Conservation (phyloP, 2,888 invertebrate genomes). For the Amblyjoppa fuscipennis region DNA sequence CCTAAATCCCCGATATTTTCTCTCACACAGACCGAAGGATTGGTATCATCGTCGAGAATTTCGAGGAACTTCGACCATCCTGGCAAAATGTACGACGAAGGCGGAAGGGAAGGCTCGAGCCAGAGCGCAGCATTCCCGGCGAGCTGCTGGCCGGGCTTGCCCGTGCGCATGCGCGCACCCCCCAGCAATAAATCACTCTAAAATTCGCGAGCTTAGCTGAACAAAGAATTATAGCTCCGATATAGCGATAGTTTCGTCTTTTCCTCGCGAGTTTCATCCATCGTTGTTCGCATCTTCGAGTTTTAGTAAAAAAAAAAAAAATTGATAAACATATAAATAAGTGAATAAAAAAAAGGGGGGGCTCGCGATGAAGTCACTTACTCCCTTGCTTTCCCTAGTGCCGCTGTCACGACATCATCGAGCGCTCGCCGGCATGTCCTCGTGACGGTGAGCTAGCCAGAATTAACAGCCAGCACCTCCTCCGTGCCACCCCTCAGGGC, state of each 20-base stretch:
- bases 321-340: neutral
- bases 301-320: neutral
- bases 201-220: conserved; percentile 21
- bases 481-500: conserved; percentile 58
- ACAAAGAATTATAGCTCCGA: neutral
- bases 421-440: conserved; percentile 73
- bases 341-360: neutral
- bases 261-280: neutral
- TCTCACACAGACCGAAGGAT: neutral
- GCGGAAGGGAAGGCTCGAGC: conserved; percentile 28
- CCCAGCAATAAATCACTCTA: conserved; percentile 21
- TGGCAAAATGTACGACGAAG: conserved; percentile 37
- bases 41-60: neutral
- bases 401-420: conserved; percentile 79
- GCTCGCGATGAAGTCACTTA: conserved; percentile 62
- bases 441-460: conserved; percentile 65
- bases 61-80: neutral
- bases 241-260: neutral
- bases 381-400: conserved; percentile 71
- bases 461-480: conserved; percentile 48
- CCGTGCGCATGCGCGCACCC: conserved; percentile 55
- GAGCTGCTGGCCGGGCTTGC: conserved; percentile 59
- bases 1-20: neutral
- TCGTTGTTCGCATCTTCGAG: neutral
- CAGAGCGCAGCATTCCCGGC: conserved; percentile 54